A percentile compares a stretch with the other conserved stretches of the same genome.
Conservation (phyloP, 2,113 vertebrate species). For the Callospermophilus lateralis region DNA sequence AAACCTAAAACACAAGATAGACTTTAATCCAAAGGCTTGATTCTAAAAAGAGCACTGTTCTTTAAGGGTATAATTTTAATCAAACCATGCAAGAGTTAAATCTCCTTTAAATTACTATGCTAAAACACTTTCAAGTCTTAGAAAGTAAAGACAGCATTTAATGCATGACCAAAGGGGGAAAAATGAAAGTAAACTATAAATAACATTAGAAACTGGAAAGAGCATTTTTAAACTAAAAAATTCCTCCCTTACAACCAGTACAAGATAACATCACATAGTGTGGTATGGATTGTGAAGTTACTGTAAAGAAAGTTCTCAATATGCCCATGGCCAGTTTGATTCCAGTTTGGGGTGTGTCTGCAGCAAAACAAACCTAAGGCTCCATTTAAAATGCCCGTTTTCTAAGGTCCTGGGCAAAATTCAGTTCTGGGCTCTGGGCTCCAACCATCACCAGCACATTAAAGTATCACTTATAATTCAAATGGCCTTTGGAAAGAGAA, state of each 20-base stretch:
- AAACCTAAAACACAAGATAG: neutral
- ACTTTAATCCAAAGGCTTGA: neutral
- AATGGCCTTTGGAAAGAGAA: neutral
- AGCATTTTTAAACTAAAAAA: neutral
- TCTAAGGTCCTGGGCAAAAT: neutral
- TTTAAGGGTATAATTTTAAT: neutral
- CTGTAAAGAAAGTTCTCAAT: neutral
- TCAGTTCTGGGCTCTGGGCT: neutral
- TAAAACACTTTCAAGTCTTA: neutral
- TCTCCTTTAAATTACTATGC: neutral
- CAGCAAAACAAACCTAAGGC: neutral
- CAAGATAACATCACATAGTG: neutral
- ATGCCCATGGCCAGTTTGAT: neutral
- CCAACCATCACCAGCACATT: neutral
- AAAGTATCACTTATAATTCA: neutral
- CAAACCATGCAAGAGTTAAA: neutral
- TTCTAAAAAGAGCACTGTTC: neutral
- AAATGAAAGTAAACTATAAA: neutral
- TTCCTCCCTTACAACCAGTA: neutral
- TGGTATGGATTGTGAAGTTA: rapidly evolving
- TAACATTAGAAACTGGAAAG: neutral
- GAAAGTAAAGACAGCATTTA: neutral
- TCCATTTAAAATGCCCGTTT: neutral
- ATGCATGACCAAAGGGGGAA: neutral
- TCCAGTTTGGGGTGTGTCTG: neutral